Base-by-base conservation (phyloP, 2,888 invertebrate genomes). In the Heteromyza rotundicornis region DNA sequence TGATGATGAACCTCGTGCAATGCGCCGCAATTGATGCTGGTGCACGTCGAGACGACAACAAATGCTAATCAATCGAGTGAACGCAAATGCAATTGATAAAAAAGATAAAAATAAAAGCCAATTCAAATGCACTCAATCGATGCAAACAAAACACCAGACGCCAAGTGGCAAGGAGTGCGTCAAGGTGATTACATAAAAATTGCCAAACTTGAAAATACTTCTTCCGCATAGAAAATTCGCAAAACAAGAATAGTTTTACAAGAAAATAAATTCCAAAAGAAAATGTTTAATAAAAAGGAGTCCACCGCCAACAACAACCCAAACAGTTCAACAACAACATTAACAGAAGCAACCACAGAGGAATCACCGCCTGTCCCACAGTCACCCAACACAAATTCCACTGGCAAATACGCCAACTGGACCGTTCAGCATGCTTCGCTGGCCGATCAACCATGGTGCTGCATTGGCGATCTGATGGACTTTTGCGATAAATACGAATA, bases 401-500 rank as follows among this genome's bases (percentile, higher is more conserved):
- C 65, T 17, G 72, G 72, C 1, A 63, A 70, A 40, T 79, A 79
- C 56, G 61, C 65, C 59, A 80, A 80, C 53, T 79, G 79, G 79
- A 77, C 55, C 53, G 5, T 7, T 27, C 70, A 69, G n/a, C 80
- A 79, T 57, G 63, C 71, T 3, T 69, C 72, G 1, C 62, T 79
- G 44, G 68, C 72, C 52, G 66, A 73, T 7, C 73, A 69, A 62
- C 65, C 79, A 2, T 79, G 79, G 80, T 77, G 76, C 47, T 78
- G 77, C 49, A 71, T 80, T 59, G 75, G 77, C 14, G 80, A 79
- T 59, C 70, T 79, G 22, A 80, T 80, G 70, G 68, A 68, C 23
- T 79, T 79, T 61, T 79, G 79, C 62, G 79, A 80, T 69, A 79
- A 75, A 68, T 76, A 79, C 65, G 79, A 80, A 64, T 80, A 75